Conservation (phyloP, 2,888 invertebrate genomes). For the Tetragonula carbonaria region DNA sequence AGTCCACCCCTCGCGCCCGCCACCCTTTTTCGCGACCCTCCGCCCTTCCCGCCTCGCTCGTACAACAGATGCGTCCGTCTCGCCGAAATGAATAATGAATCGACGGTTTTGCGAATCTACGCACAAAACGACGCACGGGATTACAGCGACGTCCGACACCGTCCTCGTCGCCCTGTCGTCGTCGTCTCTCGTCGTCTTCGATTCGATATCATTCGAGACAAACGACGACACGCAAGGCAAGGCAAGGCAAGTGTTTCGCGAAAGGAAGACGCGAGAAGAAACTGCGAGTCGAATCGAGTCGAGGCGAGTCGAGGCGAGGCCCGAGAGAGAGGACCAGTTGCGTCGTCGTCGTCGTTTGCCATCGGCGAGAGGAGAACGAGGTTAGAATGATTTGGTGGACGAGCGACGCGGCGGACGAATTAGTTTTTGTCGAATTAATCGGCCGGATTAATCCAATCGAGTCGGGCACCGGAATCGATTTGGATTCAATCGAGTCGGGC, state of each 20-base stretch:
- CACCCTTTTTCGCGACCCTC: slow-evolving; percentile 22
- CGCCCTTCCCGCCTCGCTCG: slow-evolving; percentile 10
- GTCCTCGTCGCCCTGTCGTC: background rate
- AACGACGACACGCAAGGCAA: no score
- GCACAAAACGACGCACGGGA: slow-evolving; percentile 1
- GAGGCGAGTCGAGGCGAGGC: no score
- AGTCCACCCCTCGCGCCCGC: slow-evolving; percentile 51
- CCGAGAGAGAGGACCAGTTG: background rate
- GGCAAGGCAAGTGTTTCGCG: no score
- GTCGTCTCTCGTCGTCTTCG: no score
- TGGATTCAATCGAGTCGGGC: slow-evolving; percentile 78
- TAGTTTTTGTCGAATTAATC: slow-evolving; percentile 83
- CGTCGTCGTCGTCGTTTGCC: no score
- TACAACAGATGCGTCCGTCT: slow-evolving; percentile 59
- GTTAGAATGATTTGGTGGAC: slow-evolving; percentile 74
- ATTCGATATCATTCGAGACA: no score
- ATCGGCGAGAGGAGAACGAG: slow-evolving; percentile 62
- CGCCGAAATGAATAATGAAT: slow-evolving; percentile 67
- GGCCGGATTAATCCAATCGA: slow-evolving; percentile 81
- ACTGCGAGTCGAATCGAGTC: background rate
- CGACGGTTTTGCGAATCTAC: slow-evolving; percentile 53
- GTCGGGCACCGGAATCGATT: slow-evolving; percentile 77
- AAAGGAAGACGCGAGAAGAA: background rate
- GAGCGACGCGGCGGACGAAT: slow-evolving; percentile 75
- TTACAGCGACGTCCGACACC: background rate